Evolutionary conservation across 2,797 vertebrate species (phyloP).

Genomic region (Rhadinocentrus ornatus): DNA sequence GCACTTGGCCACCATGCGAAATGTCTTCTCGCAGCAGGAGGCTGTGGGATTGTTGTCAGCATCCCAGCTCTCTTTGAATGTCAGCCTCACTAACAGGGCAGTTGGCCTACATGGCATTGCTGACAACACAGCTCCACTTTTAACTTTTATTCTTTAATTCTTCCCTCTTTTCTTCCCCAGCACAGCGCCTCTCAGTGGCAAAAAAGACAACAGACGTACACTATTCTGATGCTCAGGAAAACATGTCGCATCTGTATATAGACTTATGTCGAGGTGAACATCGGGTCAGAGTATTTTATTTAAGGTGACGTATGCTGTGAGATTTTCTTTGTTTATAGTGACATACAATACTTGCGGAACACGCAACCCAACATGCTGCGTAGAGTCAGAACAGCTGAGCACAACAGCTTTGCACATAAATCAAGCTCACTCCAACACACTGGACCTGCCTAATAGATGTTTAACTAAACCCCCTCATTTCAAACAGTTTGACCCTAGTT

Average conservation of each 20-base stretch:
- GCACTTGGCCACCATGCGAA: constrained; percentile 77
- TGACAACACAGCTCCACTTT: constrained; percentile 77
- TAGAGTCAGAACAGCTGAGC: constrained; percentile 69
- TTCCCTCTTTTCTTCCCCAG: neutral
- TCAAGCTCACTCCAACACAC: constrained; percentile 79
- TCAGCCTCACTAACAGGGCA: constrained; percentile 82
- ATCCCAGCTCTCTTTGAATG: constrained; percentile 80
- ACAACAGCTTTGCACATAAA: constrained; percentile 83
- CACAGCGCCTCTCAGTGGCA: constrained; percentile 73
- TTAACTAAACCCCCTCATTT: constrained; percentile 88
- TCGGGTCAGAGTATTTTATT: constrained; percentile 61
- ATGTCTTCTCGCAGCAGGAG: constrained; percentile 81
- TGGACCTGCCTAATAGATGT: constrained; percentile 85
- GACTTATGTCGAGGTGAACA: constrained; percentile 61
- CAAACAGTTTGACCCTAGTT: constrained; percentile 86
- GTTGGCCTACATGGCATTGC: constrained; percentile 70
- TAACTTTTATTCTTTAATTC: constrained; percentile 74
- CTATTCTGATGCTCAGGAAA: constrained; percentile 15
- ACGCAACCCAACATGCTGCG: constrained; percentile 49
- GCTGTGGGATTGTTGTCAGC: constrained; percentile 79
- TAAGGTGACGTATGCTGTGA: constrained; percentile 32
- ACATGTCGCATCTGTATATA: constrained; percentile 21
- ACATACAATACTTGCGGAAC: constrained; percentile 60
- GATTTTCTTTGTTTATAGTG: constrained; percentile 42
- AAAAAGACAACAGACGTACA: constrained; percentile 41